Evolutionary conservation across 64 coral and sea anemone genomes (phyloP).

Genomic region (Montipora efflorescens): DNA sequence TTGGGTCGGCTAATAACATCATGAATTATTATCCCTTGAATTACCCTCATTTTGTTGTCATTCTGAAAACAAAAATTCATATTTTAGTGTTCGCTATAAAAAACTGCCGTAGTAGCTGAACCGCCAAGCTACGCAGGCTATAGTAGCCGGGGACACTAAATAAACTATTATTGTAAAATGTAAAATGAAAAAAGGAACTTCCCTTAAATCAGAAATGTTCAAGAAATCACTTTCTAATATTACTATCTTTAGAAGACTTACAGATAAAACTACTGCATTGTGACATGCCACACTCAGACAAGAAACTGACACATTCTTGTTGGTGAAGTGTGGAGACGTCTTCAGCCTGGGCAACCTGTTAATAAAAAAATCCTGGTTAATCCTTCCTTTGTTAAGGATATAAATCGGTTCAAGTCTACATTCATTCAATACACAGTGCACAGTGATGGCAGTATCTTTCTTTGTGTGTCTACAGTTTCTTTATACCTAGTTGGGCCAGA

Average conservation of each 20-base stretch:
- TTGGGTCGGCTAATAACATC: too few species aligned
- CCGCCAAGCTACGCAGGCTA: too few species aligned
- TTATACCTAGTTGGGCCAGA: not conserved
- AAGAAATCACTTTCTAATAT: slow-evolving; percentile 16
- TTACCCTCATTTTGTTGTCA: too few species aligned
- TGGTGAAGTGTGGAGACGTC: slow-evolving; percentile 48
- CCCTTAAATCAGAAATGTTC: not conserved
- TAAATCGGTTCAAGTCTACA: not conserved
- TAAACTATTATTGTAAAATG: not conserved
- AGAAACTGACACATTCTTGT: slow-evolving; percentile 42
- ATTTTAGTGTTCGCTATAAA: not conserved
- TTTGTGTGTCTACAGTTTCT: not conserved
- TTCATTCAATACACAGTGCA: not conserved
- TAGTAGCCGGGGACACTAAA: not conserved
- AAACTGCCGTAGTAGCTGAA: too few species aligned
- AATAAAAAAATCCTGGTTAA: slow-evolving; percentile 7
- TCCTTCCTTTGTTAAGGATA: not conserved
- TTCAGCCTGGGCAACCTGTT: slow-evolving; percentile 44
- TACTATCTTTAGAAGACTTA: slow-evolving; percentile 11
- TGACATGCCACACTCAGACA: slow-evolving; percentile 55
- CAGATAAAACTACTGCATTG: slow-evolving; percentile 10
- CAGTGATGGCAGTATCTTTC: not conserved
- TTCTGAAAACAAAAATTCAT: too few species aligned
- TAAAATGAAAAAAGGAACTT: not conserved
- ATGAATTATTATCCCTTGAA: too few species aligned